These are phyloP conservation scores for Cirrhinus mrigala DNA, from an alignment of 2,797 vertebrate species.

Conservation along the genomic window DNA sequence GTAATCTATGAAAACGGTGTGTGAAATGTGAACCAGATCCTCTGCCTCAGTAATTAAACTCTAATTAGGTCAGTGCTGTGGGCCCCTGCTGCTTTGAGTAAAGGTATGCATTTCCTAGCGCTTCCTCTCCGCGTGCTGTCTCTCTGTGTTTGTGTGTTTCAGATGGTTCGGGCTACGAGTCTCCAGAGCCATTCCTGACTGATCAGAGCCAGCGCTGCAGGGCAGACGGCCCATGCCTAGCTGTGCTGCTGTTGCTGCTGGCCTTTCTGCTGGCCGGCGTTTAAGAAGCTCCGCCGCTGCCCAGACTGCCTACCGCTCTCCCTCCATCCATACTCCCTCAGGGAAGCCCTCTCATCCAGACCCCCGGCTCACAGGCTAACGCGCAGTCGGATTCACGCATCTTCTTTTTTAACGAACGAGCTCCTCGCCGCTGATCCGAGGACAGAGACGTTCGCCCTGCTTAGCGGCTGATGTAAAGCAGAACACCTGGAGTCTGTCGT, in stretches of 20 bases:
- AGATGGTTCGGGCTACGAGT: constrained; percentile 95
- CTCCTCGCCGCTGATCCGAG: constrained; percentile 5
- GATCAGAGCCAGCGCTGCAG: constrained; percentile 84
- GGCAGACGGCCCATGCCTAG: constrained; percentile 63
- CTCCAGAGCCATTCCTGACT: constrained; percentile 95
- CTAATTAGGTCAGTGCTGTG: constrained; percentile 59
- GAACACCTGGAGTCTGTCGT: constrained; percentile 8
- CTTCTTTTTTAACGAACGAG: constrained; percentile 63
- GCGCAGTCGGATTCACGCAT: constrained; percentile 13
- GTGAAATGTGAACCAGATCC: constrained; percentile 40
- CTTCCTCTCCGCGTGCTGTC: constrained; percentile 62
- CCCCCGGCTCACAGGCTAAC: constrained; percentile 60
- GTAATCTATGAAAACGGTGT: constrained; percentile 48
- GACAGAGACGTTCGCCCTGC: constrained; percentile 37
- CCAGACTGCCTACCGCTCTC: constrained; percentile 47
- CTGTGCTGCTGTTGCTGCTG: constrained; percentile 58
- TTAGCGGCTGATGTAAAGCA: constrained; percentile 33
- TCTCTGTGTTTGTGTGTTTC: constrained; percentile 60
- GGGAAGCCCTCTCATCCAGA: constrained; percentile 72
- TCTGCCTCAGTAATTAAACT: constrained; percentile 57
- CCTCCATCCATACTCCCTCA: constrained; percentile 75
- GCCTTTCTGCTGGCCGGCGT: constrained; percentile 70
- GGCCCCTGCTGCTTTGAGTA: constrained; percentile 62
- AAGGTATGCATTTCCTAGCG: constrained; percentile 61
- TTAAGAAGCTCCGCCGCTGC: constrained; percentile 66